A percentile compares a stretch with the other conserved stretches of the same genome.
Conservation (phyloP, 1,140 invertebrate genomes). For the Zaprionus nigranus region DNA sequence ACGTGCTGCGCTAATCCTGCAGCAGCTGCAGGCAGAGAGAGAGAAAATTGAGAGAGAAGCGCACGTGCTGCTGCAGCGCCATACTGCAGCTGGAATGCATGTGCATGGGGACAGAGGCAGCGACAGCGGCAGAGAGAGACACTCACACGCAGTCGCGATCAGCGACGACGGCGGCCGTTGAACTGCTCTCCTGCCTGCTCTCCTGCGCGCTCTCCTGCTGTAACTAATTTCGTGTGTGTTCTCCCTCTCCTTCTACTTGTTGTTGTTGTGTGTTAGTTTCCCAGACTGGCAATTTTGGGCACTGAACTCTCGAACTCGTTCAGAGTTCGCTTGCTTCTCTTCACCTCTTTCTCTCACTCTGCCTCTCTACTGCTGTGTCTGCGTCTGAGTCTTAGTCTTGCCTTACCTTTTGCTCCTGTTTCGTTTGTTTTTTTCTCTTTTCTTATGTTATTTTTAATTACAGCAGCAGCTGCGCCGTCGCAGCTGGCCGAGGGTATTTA, state of each 20-base stretch:
- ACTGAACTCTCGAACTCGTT: conserved; percentile 54
- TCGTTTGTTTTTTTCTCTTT: conserved; percentile 4
- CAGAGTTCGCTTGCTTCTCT: neutral
- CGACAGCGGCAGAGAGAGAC: neutral
- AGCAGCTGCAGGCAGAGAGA: too few relatives aligned
- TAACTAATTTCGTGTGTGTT: conserved; percentile 1
- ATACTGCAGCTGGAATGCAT: conserved; percentile 15
- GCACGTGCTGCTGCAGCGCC: neutral
- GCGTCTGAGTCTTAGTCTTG: conserved; percentile 21
- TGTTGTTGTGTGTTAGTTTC: conserved; percentile 15
- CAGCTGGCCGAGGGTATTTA: conserved; percentile 68
- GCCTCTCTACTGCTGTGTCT: conserved; percentile 14
- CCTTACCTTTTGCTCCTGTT: conserved; percentile 33
- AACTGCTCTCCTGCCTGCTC: conserved; percentile 34
- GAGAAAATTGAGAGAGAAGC: too few relatives aligned
- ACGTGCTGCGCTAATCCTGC: conserved; percentile 23
- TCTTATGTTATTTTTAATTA: conserved; percentile 72
- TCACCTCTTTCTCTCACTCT: neutral
- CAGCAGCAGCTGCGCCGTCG: conserved; percentile 73
- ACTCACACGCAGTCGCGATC: too few relatives aligned
- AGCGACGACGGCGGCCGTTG: conserved; percentile 14
- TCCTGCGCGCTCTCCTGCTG: conserved; percentile 5
- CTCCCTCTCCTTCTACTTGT: neutral
- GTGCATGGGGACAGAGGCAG: neutral
- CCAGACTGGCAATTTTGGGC: conserved; percentile 48